Percentiles rank a stretch among this genome's conserved stretches.
Evolutionary conservation across 1,140 invertebrate species (phyloP).

Genomic region (Oryzaephilus surinamensis): DNA sequence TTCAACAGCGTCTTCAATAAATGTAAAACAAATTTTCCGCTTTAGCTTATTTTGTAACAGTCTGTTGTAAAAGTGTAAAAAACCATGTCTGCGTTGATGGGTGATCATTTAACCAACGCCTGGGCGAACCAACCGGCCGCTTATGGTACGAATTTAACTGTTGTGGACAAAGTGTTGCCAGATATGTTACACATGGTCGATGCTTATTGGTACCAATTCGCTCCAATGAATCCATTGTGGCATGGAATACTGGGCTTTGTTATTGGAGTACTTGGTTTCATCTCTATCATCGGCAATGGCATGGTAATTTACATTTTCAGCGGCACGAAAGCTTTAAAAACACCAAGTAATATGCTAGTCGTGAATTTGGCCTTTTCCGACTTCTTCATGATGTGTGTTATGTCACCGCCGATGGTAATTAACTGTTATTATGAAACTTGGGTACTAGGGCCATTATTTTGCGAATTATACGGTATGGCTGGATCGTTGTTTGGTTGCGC

Average conservation of each 20-base stretch:
- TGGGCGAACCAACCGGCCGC: conserved; percentile 9
- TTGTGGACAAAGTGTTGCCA: conserved; percentile 59
- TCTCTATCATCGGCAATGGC: conserved; percentile 63
- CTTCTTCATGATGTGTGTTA: conserved; percentile 76
- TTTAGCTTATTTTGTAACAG: conserved; percentile 7
- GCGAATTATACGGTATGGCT: conserved; percentile 51
- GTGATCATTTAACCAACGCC: too few relatives aligned
- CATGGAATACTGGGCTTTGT: conserved; percentile 66
- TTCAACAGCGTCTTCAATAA: too few relatives aligned
- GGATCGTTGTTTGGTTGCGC: conserved; percentile 69
- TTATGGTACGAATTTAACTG: conserved; percentile 50
- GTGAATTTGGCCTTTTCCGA: conserved; percentile 82
- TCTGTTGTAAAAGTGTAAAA: too few relatives aligned
- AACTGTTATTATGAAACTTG: conserved; percentile 82
- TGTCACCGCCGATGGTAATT: conserved; percentile 75
- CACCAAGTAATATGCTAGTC: conserved; percentile 74
- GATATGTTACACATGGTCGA: conserved; percentile 67
- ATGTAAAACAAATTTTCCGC: conserved; percentile 5
- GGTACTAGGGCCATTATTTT: conserved; percentile 41
- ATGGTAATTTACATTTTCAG: conserved; percentile 80
- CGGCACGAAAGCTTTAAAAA: conserved; percentile 62
- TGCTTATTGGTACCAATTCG: conserved; percentile 62
- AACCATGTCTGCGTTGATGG: too few relatives aligned
- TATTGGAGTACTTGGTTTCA: conserved; percentile 58
- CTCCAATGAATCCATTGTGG: conserved; percentile 68